Conservation (phyloP, 2,797 vertebrate species). For the Crax fasciolata region DNA sequence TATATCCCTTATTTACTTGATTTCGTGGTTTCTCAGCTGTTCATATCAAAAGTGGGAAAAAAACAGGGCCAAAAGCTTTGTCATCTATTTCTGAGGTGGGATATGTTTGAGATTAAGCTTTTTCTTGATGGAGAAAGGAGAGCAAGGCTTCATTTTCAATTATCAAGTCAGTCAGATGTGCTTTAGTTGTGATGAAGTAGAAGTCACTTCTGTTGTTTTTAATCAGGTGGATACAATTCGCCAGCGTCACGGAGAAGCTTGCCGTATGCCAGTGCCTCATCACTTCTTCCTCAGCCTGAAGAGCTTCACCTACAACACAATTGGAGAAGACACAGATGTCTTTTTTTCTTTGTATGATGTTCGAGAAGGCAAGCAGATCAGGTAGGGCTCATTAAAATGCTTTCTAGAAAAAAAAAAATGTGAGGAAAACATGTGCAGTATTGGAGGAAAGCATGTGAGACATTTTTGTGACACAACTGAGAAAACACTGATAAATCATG, state of each 20-base stretch:
- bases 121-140: neutral
- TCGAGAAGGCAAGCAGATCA: slow-evolving; percentile 97
- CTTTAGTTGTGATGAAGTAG: neutral
- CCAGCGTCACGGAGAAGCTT: slow-evolving; percentile 93
- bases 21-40: neutral
- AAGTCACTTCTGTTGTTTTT: neutral
- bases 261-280: slow-evolving; percentile 94
- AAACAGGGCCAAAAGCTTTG: neutral
- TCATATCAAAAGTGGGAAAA: neutral
- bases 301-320: slow-evolving; percentile 99
- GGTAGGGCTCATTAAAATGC: slow-evolving; percentile 80
- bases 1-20: neutral
- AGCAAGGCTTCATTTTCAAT: neutral
- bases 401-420: neutral
- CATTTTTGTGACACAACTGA: neutral
- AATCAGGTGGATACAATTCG: slow-evolving; percentile 90
- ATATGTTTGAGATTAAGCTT: neutral
- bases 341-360: slow-evolving; percentile 97
- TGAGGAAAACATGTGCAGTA: rapidly evolving
- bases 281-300: slow-evolving; percentile 98
- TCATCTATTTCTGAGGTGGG: neutral
- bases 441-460: rapidly evolving
- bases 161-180: rapidly evolving
- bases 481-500: neutral
- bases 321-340: slow-evolving; percentile 97